Percentiles rank a stretch among this genome's conserved stretches.
Conservation (phyloP, 2,797 vertebrate species). For the Myoxocephalus aenaeus region DNA sequence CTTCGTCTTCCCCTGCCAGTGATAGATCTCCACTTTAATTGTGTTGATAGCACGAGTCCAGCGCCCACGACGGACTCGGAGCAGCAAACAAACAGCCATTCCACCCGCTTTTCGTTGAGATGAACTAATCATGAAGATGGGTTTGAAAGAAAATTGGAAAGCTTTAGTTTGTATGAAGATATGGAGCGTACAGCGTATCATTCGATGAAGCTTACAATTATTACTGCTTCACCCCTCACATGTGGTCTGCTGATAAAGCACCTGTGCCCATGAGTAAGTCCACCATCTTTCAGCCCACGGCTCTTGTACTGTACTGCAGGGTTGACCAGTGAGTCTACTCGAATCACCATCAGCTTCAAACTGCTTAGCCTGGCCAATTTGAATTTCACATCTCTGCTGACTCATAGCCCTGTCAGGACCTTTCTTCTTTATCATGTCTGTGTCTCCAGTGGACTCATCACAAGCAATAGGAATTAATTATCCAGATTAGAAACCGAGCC, state of each 20-base stretch:
- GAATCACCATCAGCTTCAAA: constrained; percentile 80
- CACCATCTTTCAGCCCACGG: constrained; percentile 63
- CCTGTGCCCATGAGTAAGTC: constrained; percentile 71
- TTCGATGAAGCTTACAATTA: constrained; percentile 40
- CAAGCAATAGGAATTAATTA: constrained; percentile 73
- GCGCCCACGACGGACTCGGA: constrained; percentile 32
- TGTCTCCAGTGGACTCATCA: constrained; percentile 67
- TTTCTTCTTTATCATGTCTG: constrained; percentile 76
- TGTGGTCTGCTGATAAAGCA: constrained; percentile 79
- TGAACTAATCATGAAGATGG: constrained; percentile 2
- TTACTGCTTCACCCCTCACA: constrained; percentile 50
- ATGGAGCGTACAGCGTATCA: neutral
- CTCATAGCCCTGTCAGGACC: constrained; percentile 82
- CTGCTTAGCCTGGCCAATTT: constrained; percentile 82
- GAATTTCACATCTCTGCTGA: constrained; percentile 83
- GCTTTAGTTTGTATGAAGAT: constrained; percentile 21
- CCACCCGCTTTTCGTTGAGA: neutral
- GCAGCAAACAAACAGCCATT: constrained; percentile 20
- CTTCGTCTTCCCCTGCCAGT: constrained; percentile 66
- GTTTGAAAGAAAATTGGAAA: constrained; percentile 2
- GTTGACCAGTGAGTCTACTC: constrained; percentile 77
- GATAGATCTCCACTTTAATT: constrained; percentile 75
- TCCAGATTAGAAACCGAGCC: constrained; percentile 66
- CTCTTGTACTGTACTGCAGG: constrained; percentile 72
- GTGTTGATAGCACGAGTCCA: constrained; percentile 68